Evolutionary conservation across 2,797 vertebrate genomes (phyloP).

Genomic region (Pampus argenteus): DNA sequence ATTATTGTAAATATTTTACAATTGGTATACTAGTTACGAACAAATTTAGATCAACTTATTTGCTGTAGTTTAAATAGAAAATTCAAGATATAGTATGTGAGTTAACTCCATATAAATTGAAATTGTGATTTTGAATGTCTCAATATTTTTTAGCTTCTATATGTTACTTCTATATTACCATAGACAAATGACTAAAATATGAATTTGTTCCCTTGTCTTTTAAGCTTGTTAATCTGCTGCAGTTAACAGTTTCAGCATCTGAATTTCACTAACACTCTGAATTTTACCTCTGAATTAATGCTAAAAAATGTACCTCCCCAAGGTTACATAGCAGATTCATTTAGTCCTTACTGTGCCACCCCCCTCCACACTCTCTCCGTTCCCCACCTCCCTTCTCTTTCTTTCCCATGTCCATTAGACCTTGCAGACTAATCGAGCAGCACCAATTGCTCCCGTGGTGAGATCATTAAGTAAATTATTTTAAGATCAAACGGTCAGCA

Average conservation of each 20-base stretch:
- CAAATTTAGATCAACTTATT: not conserved
- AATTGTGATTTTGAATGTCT: not conserved
- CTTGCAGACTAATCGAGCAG: slow-evolving; percentile 97
- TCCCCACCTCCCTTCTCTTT: slow-evolving; percentile 79
- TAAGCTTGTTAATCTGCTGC: slow-evolving; percentile 31
- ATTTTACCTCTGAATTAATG: slow-evolving; percentile 58
- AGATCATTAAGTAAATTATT: slow-evolving; percentile 99
- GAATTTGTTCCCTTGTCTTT: slow-evolving; percentile 19
- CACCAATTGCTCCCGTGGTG: slow-evolving; percentile 98
- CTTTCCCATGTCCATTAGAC: slow-evolving; percentile 97
- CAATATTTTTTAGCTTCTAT: not conserved
- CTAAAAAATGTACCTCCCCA: slow-evolving; percentile 74
- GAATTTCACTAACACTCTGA: slow-evolving; percentile 28
- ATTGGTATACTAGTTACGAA: not conserved
- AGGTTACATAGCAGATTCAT: slow-evolving; percentile 82
- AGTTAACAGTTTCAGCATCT: slow-evolving; percentile 18
- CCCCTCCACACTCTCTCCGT: slow-evolving; percentile 36
- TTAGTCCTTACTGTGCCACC: slow-evolving; percentile 75
- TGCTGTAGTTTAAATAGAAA: not conserved
- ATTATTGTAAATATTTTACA: slow-evolving; percentile 5
- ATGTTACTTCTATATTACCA: slow-evolving; percentile 6
- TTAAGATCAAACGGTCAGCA: slow-evolving; percentile 99
- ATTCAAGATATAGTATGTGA: not conserved
- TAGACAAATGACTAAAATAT: not conserved
- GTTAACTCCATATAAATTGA: not conserved